phyloP scores from a whole-genome alignment of 1,140 invertebrate genomes.

The Stenopsyche tienmushanensis region DNA sequence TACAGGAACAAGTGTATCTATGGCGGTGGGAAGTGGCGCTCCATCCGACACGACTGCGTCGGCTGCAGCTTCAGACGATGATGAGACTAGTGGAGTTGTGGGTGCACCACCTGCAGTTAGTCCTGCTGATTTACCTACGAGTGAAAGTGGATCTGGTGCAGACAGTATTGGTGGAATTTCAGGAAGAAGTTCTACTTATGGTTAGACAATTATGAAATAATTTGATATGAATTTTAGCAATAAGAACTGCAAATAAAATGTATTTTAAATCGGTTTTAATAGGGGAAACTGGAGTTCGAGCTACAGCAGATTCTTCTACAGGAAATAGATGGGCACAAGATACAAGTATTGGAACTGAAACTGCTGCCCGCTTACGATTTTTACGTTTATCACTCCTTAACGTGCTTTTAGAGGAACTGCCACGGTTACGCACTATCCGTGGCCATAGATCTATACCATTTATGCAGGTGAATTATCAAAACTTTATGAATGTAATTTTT shows the following conservation, averaged over 20 bases:
- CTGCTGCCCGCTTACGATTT: slow-evolving; percentile 59
- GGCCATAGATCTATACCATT: slow-evolving; percentile 88
- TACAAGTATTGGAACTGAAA: slow-evolving; percentile 51
- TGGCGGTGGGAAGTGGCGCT: slow-evolving; percentile 41
- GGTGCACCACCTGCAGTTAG: slow-evolving; percentile 79
- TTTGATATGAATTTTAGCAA: no score
- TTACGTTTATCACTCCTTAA: slow-evolving; percentile 70
- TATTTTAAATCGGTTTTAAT: not conserved
- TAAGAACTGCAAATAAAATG: not conserved
- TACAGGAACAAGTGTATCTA: slow-evolving; percentile 45
- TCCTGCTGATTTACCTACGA: slow-evolving; percentile 70
- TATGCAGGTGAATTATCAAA: slow-evolving; percentile 67
- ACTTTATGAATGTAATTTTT: not conserved
- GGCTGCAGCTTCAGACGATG: slow-evolving; percentile 76
- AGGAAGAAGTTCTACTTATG: slow-evolving; percentile 86
- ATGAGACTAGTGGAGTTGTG: slow-evolving; percentile 88
- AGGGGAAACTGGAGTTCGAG: slow-evolving; percentile 17
- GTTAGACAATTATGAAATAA: no score
- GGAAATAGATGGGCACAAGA: slow-evolving; percentile 45
- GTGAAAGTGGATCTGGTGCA: slow-evolving; percentile 86
- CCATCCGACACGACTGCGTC: slow-evolving; percentile 46
- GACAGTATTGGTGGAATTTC: slow-evolving; percentile 91
- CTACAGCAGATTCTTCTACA: slow-evolving; percentile 12
- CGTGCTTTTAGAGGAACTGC: slow-evolving; percentile 61
- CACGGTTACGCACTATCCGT: slow-evolving; percentile 58